Conservation (phyloP, 2,888 invertebrate genomes). For the Punctoribates punctum region DNA sequence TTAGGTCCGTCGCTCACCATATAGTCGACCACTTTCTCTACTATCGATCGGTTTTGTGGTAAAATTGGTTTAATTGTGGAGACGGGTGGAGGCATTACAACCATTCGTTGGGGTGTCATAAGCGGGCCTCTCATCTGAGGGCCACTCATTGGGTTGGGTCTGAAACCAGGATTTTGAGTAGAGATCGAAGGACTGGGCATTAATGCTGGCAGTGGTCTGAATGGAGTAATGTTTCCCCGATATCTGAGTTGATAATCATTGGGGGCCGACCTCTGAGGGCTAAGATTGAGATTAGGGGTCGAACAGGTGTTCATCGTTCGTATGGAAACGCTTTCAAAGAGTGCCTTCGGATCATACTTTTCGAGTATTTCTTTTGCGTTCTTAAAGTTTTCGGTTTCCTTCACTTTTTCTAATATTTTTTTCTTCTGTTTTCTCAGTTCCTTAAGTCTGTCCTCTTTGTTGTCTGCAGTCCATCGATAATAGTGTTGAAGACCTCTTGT, state of each 20-base stretch:
- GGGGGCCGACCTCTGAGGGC: neutral
- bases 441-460: slow-evolving; percentile 69
- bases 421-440: slow-evolving; percentile 75
- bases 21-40: slow-evolving; percentile 89
- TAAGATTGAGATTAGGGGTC: neutral
- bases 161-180: neutral
- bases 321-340: slow-evolving; percentile 48
- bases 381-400: slow-evolving; percentile 97
- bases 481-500: slow-evolving; percentile 81
- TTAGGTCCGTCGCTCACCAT: slow-evolving; percentile 91
- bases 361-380: slow-evolving; percentile 83
- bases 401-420: slow-evolving; percentile 86
- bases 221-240: neutral
- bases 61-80: slow-evolving; percentile 62
- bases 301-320: neutral
- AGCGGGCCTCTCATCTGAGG: neutral
- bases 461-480: slow-evolving; percentile 73
- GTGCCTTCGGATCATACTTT: slow-evolving; percentile 70
- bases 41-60: slow-evolving; percentile 68
- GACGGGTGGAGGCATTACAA: neutral
- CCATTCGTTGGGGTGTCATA: slow-evolving; percentile 13
- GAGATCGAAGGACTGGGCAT: neutral
- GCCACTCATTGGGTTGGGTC: neutral
- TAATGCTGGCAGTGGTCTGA: neutral
- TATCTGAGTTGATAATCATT: slow-evolving; percentile 4